Evolutionary conservation across 2,888 invertebrate genomes (phyloP), one percentile per base, ranked within the genome.

Genomic region (Pandemis cinnamomeana): DNA sequence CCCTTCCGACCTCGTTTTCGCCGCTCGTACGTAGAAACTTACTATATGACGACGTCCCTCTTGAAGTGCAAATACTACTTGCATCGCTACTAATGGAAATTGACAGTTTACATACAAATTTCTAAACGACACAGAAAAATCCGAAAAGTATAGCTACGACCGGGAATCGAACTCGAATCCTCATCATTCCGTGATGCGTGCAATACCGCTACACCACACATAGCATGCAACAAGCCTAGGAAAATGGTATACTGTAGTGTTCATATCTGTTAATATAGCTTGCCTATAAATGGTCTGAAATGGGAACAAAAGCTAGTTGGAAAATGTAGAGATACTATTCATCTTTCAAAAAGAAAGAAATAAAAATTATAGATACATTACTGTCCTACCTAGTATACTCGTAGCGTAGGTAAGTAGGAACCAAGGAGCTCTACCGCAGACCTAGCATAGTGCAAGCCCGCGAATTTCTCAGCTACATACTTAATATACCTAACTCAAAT

Each of bases 1-100:
- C 89, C 85, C 86, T 86, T 86, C 84, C 87, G 88, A 86, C 81
- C 80, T 83, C 87, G 84, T 84, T 87, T 86, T 86, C 82, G 84
- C 86, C 79, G 83, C 83, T 78, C 84, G 80, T 83, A 87, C 84
- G 84, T 84, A 86, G 83, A 89, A 84, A 89, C 86, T 85, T 87
- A 84, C 86, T 83, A 80, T 82, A 81, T 79, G 74, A 79, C 77
- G 77, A 78, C 78, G 78, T 78, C 72, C 78, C 76, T 42, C 55
- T 6, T 10, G 46, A 48, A 13, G 27, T 68, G 67, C 58, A 58
- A 58, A 58, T 58, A 44, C 36, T 6, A 46, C 55, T 13, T 55
- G 67, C 27, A 20, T 41, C 3, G 48, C 44, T 42, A 44, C 58
- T 11, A 58, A 58, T 58, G 27, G 20, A 58, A 58, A 58, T 20